phyloP scores from a whole-genome alignment of 2,888 invertebrate species.

The Vanessa cardui region DNA sequence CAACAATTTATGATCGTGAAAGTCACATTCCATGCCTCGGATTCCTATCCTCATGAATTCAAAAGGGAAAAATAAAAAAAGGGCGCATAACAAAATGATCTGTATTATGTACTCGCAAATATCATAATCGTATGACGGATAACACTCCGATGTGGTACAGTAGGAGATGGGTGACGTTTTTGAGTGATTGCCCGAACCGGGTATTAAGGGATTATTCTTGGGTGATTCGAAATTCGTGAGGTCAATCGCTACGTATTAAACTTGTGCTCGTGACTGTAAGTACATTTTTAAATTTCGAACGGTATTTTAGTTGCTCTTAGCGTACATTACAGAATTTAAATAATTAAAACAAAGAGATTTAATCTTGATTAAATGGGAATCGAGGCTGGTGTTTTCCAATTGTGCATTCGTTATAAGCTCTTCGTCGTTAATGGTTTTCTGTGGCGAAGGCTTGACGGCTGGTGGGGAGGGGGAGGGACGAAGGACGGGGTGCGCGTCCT shows the following conservation, averaged over 20 bases:
- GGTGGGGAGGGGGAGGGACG: conserved; percentile 45
- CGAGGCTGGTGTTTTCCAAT: conserved; percentile 3
- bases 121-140: conserved; percentile 23
- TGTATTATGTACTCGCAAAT: conserved; percentile 29
- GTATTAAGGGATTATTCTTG: conserved; percentile 28
- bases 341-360: not conserved
- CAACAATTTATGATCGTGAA: conserved; percentile 45
- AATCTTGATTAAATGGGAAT: not conserved
- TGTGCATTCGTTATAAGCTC: conserved; percentile 3
- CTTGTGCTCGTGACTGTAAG: not conserved
- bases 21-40: conserved; percentile 39
- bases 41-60: conserved; percentile 25
- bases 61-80: conserved; percentile 27
- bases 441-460: conserved; percentile 20
- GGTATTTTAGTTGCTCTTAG: not conserved
- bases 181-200: conserved; percentile 35
- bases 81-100: conserved; percentile 32
- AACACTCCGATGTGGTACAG: not conserved
- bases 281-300: not conserved
- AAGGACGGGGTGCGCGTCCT: conserved; percentile 71
- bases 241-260: conserved; percentile 14
- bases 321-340: not conserved
- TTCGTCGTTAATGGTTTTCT: conserved; percentile 26
- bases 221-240: conserved; percentile 16
- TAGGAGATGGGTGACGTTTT: conserved; percentile 27